Conservation (phyloP, 2,888 invertebrate species). For the Agrochola lychnidis region DNA sequence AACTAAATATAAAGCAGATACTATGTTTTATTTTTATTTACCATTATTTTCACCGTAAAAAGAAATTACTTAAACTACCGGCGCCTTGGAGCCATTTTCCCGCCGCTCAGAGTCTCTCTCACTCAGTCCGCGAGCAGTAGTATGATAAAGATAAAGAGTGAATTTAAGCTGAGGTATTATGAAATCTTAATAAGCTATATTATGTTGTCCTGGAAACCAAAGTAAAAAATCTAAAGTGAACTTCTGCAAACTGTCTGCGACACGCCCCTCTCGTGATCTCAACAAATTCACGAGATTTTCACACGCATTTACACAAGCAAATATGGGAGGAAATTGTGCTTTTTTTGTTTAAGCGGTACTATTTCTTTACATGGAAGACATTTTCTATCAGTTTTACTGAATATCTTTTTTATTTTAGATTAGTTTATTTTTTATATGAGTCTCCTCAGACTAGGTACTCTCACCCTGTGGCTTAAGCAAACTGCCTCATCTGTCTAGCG, state of each 20-base stretch:
- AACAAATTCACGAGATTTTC: conserved; percentile 63
- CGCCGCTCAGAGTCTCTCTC: no score
- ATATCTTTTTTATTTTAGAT: conserved; percentile 14
- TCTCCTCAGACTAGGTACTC: not conserved
- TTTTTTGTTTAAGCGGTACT: conserved; percentile 52
- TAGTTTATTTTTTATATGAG: not conserved
- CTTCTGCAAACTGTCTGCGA: conserved; percentile 29
- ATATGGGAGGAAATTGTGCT: conserved; percentile 61
- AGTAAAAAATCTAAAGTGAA: not conserved
- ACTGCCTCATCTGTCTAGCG: not conserved
- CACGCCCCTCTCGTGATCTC: conserved; percentile 19
- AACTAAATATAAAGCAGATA: no score
- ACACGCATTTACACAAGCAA: conserved; percentile 64
- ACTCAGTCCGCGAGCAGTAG: no score
- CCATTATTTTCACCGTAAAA: no score
- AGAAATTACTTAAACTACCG: no score
- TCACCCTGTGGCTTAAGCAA: not conserved
- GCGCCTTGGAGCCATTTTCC: no score
- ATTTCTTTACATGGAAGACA: conserved; percentile 35
- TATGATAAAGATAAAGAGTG: no score
- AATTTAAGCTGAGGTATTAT: no score
- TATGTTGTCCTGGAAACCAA: not conserved
- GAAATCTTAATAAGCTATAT: no score
- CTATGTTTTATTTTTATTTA: no score
- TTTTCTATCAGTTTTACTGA: conserved; percentile 11